These are phyloP conservation scores for Steinernema khuongi DNA, from an alignment of 1,140 invertebrate species.

Conservation along the genomic window DNA sequence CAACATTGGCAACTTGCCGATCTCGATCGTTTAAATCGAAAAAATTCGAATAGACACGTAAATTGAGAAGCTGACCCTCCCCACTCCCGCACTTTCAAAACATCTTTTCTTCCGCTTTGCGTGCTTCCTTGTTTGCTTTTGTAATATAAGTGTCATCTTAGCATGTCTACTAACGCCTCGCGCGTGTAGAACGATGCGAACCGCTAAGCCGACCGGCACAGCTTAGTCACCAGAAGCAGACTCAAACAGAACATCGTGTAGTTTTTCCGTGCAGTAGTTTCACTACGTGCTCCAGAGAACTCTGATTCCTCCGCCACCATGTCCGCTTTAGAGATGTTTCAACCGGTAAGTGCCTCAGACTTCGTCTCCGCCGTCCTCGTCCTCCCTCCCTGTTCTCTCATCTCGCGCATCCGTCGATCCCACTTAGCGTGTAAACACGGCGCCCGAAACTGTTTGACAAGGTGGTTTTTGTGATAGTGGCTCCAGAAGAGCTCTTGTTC, in stretches of 20 bases:
- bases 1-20: too few species aligned
- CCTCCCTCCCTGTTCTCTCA: not conserved
- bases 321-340: not conserved
- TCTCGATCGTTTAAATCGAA: too few species aligned
- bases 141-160: not conserved
- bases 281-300: too few species aligned
- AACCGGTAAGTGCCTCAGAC: conserved; percentile 1
- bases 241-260: not conserved
- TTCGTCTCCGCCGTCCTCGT: too few species aligned
- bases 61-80: too few species aligned
- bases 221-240: not conserved
- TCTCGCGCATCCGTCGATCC: not conserved
- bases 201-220: not conserved
- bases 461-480: not conserved
- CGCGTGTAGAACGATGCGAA: not conserved
- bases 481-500: too few species aligned
- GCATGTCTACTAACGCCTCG: not conserved
- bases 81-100: not conserved
- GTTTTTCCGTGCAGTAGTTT: too few species aligned
- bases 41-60: too few species aligned
- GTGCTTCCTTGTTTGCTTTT: not conserved
- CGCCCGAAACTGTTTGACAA: not conserved
- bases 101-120: not conserved
- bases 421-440: conserved; percentile 9
- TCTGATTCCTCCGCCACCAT: too few species aligned